Base-by-base conservation (phyloP, 2,888 invertebrate genomes). In the Thera obeliscata region DNA sequence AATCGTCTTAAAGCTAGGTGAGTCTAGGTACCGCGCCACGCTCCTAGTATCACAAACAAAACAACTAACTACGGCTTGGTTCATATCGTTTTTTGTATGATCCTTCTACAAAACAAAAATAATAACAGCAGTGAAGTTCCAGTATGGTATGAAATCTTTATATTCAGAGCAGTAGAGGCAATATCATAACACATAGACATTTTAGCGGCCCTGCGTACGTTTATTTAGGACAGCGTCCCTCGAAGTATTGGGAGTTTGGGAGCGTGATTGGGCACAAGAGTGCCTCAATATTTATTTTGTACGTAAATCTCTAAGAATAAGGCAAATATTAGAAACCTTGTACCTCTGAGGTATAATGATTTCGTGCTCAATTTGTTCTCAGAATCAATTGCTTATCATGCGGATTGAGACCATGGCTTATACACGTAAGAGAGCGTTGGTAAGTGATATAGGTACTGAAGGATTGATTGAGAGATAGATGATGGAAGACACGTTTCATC, bases 241-340 rank as follows among this genome's bases (percentile, higher is more conserved):
- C 76, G 70, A 75, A 82, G 84, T 84, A 88, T 85, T 81, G 86
- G 82, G 76, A 77, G 75, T 84, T 85, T 80, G 86, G 82, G 75
- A 78, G 76, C 86, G 84, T 88, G 90, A 90, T 90, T 90, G 89
- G 87, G 82, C 85, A 81, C 83, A 78, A 76, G 80, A 83, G 78
- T 77, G 79, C 77, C 64, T 78, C 78, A 79, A 78, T 86, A 84
- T 89, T 88, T 88, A 86, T 88, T 86, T 85, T 85, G 85, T 86
- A 87, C 87, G 89, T 86, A 90, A 88, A 89, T 88, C 86, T 87
- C 84, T 85, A 84, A 84, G 85, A 84, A 85, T 80, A 86, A 83
- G 79, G 84, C 85, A 86, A 84, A 84, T 82, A 85, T 76, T 22
- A 74, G 74, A 76, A 75, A 74, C 66, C 76, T 74, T 77, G 75